Evolutionary conservation across 2,888 invertebrate genomes (phyloP).

Genomic region (Drosophila infuscata): DNA sequence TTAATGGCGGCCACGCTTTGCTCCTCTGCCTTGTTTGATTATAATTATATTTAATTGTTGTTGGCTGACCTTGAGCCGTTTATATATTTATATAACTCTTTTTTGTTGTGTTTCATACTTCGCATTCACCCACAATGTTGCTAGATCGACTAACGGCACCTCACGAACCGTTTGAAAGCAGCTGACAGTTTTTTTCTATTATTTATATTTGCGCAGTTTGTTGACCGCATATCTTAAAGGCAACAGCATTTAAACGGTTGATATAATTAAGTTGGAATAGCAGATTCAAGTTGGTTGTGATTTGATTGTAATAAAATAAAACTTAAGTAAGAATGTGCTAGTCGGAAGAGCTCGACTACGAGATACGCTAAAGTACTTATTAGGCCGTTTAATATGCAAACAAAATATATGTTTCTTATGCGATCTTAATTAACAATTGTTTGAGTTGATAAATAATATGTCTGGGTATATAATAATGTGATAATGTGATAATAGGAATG

Average conservation of each 20-base stretch:
- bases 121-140: constrained; percentile 45
- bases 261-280: neutral
- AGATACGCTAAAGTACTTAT: neutral
- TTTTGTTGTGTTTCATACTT: constrained; percentile 24
- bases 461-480: neutral
- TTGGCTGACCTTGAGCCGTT: constrained; percentile 76
- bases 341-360: neutral
- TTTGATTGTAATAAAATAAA: neutral
- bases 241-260: constrained; percentile 3
- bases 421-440: neutral
- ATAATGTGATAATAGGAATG: too few species aligned
- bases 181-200: constrained; percentile 44
- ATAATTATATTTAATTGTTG: constrained; percentile 77
- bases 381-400: neutral
- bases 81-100: constrained; percentile 11
- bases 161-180: constrained; percentile 41
- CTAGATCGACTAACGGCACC: constrained; percentile 41
- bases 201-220: constrained; percentile 35
- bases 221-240: constrained; percentile 45
- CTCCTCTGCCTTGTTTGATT: constrained; percentile 59
- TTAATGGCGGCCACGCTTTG: constrained; percentile 61
- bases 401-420: neutral
- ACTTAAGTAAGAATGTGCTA: neutral
- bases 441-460: neutral
- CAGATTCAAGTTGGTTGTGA: neutral